Conservation (phyloP, 1,140 invertebrate species). For the Ceratoteleas bidentatus region DNA sequence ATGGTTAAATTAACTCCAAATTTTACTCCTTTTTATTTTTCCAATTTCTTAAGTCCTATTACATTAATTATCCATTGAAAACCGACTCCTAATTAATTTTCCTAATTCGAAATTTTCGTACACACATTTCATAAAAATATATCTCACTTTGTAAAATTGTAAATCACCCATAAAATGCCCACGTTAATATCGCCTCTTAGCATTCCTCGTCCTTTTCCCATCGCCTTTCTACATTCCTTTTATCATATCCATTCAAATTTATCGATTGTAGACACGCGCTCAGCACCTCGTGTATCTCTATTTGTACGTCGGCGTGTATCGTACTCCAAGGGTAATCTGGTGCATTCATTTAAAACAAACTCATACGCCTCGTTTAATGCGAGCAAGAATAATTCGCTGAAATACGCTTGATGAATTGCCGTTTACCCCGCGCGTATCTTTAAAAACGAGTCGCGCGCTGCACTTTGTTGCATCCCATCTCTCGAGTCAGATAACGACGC, state of each 20-base stretch:
- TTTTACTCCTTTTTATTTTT: too few species aligned
- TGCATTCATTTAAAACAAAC: constrained; percentile 24
- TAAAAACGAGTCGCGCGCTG: constrained; percentile 22
- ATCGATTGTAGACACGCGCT: constrained; percentile 15
- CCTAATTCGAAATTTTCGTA: too few species aligned
- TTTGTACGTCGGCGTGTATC: constrained; percentile 14
- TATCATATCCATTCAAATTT: constrained; percentile 12
- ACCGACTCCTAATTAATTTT: too few species aligned
- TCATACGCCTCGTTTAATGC: constrained; percentile 8
- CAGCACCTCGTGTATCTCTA: constrained; percentile 34
- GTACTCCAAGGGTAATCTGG: not conserved
- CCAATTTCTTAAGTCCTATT: too few species aligned
- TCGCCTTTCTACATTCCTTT: not conserved
- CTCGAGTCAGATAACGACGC: constrained; percentile 13
- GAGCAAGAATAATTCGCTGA: constrained; percentile 8
- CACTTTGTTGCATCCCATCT: constrained; percentile 17
- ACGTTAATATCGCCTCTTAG: not conserved
- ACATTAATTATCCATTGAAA: too few species aligned
- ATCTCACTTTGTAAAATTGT: too few species aligned
- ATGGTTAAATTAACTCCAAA: too few species aligned
- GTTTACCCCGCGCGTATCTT: constrained; percentile 8
- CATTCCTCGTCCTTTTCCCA: not conserved
- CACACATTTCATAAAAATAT: too few species aligned
- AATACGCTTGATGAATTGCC: constrained; percentile 2
- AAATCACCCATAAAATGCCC: not conserved